Evolutionary conservation across 2,113 vertebrate genomes (phyloP).

Genomic region (Isurus oxyrinchus): DNA sequence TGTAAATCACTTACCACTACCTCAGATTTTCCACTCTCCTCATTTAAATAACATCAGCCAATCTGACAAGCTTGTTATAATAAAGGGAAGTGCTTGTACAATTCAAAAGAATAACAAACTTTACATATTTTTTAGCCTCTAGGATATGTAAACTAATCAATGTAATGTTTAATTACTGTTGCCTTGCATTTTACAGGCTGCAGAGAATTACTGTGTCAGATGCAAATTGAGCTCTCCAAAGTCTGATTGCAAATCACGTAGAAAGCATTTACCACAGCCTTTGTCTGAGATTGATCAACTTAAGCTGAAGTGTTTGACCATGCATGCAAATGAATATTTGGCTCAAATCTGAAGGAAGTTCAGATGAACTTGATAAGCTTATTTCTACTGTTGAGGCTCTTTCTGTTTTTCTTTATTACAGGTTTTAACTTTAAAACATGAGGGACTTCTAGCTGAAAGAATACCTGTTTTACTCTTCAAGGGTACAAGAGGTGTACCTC

Average conservation of each 20-base stretch:
- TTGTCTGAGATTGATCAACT: background rate
- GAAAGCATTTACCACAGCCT: background rate
- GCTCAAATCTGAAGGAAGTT: background rate
- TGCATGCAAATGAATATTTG: background rate
- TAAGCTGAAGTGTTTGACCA: background rate
- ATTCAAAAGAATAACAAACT: background rate
- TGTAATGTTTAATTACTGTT: background rate
- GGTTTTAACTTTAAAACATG: background rate
- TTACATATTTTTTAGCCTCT: background rate
- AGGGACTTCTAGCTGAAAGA: background rate
- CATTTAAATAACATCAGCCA: background rate
- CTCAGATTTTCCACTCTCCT: background rate
- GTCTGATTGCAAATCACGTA: background rate
- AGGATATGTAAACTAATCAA: background rate
- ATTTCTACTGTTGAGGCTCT: background rate
- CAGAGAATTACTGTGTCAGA: background rate
- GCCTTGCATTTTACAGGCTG: background rate
- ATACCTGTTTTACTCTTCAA: background rate
- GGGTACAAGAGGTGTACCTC: background rate
- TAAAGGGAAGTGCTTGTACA: background rate
- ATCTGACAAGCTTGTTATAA: background rate
- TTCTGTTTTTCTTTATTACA: background rate
- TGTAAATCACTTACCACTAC: background rate
- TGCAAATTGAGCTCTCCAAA: background rate
- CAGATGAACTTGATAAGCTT: background rate